phyloP scores from a whole-genome alignment of 2,113 vertebrate genomes.

The Callorhinus ursinus region DNA sequence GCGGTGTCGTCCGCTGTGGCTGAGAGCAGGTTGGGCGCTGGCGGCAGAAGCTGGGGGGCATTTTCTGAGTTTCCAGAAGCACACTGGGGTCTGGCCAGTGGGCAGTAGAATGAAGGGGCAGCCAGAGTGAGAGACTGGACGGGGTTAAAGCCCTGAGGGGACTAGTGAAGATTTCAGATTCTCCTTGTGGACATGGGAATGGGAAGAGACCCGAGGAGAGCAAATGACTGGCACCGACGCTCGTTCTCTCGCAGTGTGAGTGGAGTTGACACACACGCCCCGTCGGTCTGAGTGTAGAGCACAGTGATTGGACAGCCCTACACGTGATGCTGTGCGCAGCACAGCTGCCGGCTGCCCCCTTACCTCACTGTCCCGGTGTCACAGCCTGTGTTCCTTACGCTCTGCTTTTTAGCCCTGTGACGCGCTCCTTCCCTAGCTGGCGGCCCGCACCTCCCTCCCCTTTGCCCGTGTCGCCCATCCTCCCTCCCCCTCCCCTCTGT shows the following conservation, averaged over 20 bases:
- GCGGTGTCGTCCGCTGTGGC: background rate
- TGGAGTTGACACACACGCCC: background rate
- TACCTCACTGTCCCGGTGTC: background rate
- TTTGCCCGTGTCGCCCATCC: background rate
- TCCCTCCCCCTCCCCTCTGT: background rate
- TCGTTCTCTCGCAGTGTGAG: background rate
- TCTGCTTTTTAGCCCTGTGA: background rate
- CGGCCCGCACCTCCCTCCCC: background rate
- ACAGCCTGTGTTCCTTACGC: background rate
- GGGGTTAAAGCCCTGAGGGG: background rate
- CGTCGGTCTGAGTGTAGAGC: background rate
- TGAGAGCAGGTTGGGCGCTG: background rate
- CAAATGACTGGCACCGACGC: background rate
- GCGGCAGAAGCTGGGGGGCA: background rate
- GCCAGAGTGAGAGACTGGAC: background rate
- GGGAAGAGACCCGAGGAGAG: background rate
- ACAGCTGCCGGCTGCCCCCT: background rate
- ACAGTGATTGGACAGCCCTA: background rate
- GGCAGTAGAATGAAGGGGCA: background rate
- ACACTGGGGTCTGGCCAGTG: fast-evolving
- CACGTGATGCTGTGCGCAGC: background rate
- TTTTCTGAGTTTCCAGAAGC: background rate
- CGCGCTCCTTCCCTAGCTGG: too few species aligned
- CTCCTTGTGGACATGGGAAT: background rate
- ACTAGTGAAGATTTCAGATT: background rate